Conservation (phyloP, 2,797 vertebrate species). For the Capromys pilorides region DNA sequence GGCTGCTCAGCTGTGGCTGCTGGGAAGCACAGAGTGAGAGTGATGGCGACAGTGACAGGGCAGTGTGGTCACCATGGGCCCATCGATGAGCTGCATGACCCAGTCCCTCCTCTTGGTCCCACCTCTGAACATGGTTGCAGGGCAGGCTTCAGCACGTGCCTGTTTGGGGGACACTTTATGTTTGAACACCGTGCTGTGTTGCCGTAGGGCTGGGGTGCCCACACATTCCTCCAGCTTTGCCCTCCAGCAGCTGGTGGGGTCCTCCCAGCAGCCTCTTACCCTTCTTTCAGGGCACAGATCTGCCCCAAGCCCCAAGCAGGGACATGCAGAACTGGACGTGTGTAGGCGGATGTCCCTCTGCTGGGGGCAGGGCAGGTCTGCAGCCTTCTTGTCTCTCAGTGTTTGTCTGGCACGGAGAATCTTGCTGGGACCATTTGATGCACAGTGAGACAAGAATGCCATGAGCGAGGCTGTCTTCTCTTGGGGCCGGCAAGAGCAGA, state of each 20-base stretch:
- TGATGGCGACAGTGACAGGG: neutral
- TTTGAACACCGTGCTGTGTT: accelerated
- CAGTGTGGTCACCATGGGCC: neutral
- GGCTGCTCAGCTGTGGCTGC: neutral
- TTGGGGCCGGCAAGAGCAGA: neutral
- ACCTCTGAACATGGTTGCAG: neutral
- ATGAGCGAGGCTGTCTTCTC: neutral
- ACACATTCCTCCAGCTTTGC: accelerated
- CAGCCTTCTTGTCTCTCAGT: neutral
- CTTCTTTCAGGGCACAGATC: neutral
- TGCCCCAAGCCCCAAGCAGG: accelerated
- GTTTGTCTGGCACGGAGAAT: neutral
- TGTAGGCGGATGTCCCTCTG: neutral
- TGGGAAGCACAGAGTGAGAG: neutral
- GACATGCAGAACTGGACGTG: accelerated
- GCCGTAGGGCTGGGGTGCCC: accelerated
- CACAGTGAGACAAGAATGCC: neutral
- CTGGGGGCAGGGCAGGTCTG: accelerated
- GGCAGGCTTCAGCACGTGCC: neutral
- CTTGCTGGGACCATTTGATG: neutral
- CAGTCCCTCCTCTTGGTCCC: neutral
- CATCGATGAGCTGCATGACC: neutral
- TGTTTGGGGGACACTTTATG: neutral
- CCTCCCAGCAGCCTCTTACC: accelerated
- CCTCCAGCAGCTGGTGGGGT: neutral